Evolutionary conservation across 2,113 vertebrate genomes (phyloP).

Genomic region (Coryphaenoides rupestris): DNA sequence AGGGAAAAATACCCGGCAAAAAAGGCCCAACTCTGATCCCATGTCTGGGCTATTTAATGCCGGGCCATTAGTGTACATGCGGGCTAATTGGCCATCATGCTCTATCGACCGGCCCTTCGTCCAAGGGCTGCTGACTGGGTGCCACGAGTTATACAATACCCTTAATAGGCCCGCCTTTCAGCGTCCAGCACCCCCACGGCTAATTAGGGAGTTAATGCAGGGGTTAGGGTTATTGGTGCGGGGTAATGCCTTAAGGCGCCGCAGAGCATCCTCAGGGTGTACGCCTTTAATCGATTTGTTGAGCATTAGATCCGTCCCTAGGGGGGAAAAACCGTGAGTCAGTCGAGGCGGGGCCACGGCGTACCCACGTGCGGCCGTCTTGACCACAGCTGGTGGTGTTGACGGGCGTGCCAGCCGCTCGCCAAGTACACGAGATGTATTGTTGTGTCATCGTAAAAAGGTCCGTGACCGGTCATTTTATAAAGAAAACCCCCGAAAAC

Average conservation of each 20-base stretch:
- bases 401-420: not conserved
- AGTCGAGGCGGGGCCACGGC: slow-evolving; percentile 5
- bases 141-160: slow-evolving; percentile 41
- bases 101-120: slow-evolving; percentile 46
- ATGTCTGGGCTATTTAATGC: slow-evolving; percentile 52
- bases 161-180: slow-evolving; percentile 26
- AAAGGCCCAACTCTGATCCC: slow-evolving; percentile 40
- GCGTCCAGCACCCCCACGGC: slow-evolving; percentile 25
- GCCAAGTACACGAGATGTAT: not conserved
- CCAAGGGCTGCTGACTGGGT: slow-evolving; percentile 41
- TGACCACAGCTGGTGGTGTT: not conserved
- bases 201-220: slow-evolving; percentile 38
- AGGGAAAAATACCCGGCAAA: not conserved
- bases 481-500: too few species aligned
- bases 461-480: too few species aligned
- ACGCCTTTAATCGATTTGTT: slow-evolving; percentile 26
- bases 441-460: too few species aligned
- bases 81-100: slow-evolving; percentile 64
- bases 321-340: slow-evolving; percentile 31
- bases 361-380: not conserved
- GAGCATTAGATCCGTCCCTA: slow-evolving; percentile 32
- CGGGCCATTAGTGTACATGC: slow-evolving; percentile 54
- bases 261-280: not conserved
- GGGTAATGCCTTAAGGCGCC: slow-evolving; percentile 19
- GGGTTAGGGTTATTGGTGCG: slow-evolving; percentile 17